These are phyloP conservation scores for Cydia amplana DNA, from an alignment of 1,140 invertebrate species.

Conservation along the genomic window DNA sequence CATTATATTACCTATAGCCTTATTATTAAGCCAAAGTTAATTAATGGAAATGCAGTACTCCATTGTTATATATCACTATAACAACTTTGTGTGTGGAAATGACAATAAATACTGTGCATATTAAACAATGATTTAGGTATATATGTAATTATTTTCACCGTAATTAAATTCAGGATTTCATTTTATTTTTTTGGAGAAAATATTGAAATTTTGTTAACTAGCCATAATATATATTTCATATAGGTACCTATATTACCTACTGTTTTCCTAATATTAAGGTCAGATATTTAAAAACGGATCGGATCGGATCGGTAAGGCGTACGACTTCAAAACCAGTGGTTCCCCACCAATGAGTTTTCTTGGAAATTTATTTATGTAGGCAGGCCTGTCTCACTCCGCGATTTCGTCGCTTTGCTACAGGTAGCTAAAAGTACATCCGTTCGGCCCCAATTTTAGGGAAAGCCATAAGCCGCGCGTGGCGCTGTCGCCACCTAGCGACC, in stretches of 20 bases:
- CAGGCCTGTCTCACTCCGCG: no score
- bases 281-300: no score
- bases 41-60: constrained; percentile 59
- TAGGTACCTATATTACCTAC: no score
- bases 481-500: no score
- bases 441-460: no score
- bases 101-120: background rate
- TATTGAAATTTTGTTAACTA: background rate
- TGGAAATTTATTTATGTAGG: no score
- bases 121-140: background rate
- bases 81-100: constrained; percentile 14
- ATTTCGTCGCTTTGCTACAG: no score
- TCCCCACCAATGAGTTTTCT: no score
- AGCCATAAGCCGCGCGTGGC: no score
- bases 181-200: background rate
- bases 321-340: no score
- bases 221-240: background rate
- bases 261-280: background rate
- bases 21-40: constrained; percentile 73
- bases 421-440: no score
- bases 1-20: constrained; percentile 64
- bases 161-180: background rate
- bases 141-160: background rate
- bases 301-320: no score
- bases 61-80: constrained; percentile 36